These are phyloP conservation scores for Onchidella celtica DNA, from an alignment of 2,888 invertebrate species.

Conservation along the genomic window DNA sequence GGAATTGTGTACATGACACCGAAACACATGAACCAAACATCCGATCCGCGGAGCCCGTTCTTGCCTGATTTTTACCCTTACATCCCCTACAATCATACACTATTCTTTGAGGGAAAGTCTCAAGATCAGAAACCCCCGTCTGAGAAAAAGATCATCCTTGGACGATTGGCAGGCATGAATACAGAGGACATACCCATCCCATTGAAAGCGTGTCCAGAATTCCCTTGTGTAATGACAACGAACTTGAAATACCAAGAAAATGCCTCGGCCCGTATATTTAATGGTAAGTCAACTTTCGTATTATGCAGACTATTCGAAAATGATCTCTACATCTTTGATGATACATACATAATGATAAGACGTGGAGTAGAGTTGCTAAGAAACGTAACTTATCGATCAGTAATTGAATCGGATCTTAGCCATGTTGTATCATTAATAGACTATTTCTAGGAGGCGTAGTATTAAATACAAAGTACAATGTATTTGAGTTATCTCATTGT, in stretches of 20 bases:
- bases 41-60: background rate
- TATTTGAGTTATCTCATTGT: too few species aligned
- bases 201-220: constrained; percentile 23
- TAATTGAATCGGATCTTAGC: too few species aligned
- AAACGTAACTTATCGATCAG: too few species aligned
- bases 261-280: background rate
- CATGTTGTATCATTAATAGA: too few species aligned
- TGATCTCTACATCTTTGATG: too few species aligned
- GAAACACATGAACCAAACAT: background rate
- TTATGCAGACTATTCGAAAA: too few species aligned
- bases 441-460: too few species aligned
- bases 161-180: background rate
- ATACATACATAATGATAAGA: too few species aligned
- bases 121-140: background rate
- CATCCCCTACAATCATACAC: background rate
- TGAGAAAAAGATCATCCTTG: constrained; percentile 27
- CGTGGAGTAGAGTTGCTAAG: too few species aligned
- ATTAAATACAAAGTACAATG: too few species aligned
- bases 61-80: background rate
- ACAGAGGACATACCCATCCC: background rate
- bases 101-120: constrained; percentile 23
- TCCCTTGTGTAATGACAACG: constrained; percentile 16
- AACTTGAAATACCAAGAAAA: constrained; percentile 1
- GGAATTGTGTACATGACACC: background rate
- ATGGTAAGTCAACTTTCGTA: background rate